Base-by-base conservation (phyloP, 2,888 invertebrate genomes). In the Drosophila histrio region DNA sequence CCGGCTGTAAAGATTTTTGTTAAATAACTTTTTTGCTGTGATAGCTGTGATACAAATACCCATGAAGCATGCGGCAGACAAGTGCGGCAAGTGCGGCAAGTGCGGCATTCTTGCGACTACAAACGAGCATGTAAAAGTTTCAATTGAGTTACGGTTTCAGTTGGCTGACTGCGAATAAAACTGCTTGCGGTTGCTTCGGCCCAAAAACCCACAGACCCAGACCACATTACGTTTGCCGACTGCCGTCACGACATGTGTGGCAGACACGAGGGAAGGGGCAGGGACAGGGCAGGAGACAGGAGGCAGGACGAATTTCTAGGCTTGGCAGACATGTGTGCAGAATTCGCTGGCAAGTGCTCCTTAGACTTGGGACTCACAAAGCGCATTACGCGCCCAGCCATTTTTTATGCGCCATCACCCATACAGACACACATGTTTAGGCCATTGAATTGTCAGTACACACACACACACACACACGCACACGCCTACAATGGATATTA, bases 121-220 rank as follows among this genome's bases (percentile, higher is more conserved):
- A 59, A 47, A 43, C 50, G 69, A 63, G 32, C 62, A 50, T 70
- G 72, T 52, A 19, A 67, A 76, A 73, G 72, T 71, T 78, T 63
- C 86, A 83, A 86, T 86, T 83, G 78, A 82, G 86, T 82, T 80
- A 73, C 60, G 64, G 58, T 53, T 58, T 53, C 75, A 69, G 59
- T 61, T 69, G 65, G 43, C 43, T 67, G 62, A 59, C 63, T 69
- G 62, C 67, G 69, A 81, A 77, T 74, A 81, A 83, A 81, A 77
- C 74, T 70, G 80, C 64, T 75, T 77, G 85, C 62, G 77, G 72
- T 67, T 52, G 41, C 32, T 38, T 8, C 47, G 67, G 50, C 43
- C 43, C 39, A 50, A 44, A 70, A 54, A 52, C 53, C 53, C 72
- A 34, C 70, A 65, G 26, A 36, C 36, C 38, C 22, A 36, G 47